These are phyloP conservation scores for Rhabdophis nuchalis DNA, from an alignment of 2,797 vertebrate genomes.

Conservation along the genomic window DNA sequence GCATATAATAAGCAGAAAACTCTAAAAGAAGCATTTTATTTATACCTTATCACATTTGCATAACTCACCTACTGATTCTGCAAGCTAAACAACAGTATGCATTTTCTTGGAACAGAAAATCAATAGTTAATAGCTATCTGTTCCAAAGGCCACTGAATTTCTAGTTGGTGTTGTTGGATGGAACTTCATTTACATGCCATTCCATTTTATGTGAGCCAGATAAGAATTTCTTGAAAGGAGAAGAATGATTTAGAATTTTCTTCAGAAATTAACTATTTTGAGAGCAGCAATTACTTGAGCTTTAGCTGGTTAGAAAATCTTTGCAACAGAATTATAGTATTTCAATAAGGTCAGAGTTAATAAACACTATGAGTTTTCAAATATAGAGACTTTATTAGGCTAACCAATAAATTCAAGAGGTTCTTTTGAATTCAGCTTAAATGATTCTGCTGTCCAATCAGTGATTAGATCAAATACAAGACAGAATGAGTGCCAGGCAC, in stretches of 20 bases:
- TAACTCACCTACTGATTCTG: neutral
- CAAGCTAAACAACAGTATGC: neutral
- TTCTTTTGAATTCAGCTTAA: neutral
- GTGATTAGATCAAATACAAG: neutral
- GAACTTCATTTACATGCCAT: neutral
- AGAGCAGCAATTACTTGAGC: neutral
- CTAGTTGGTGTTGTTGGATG: neutral
- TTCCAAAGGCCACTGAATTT: neutral
- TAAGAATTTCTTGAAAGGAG: neutral
- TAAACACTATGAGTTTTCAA: neutral
- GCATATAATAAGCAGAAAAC: slow-evolving; percentile 5
- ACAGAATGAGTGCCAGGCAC: neutral
- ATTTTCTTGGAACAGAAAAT: neutral
- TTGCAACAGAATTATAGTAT: neutral
- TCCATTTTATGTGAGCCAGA: neutral
- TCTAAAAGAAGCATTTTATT: slow-evolving; percentile 29
- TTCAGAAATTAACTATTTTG: neutral
- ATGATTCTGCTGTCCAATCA: neutral
- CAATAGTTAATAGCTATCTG: neutral
- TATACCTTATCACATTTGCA: slow-evolving; percentile 18
- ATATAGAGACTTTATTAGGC: neutral
- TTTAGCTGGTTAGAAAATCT: neutral
- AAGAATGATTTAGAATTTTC: neutral
- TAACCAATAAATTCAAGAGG: neutral
- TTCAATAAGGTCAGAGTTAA: neutral